phyloP scores from a whole-genome alignment of 2,113 vertebrate species.

The Edolisoma coerulescens region DNA sequence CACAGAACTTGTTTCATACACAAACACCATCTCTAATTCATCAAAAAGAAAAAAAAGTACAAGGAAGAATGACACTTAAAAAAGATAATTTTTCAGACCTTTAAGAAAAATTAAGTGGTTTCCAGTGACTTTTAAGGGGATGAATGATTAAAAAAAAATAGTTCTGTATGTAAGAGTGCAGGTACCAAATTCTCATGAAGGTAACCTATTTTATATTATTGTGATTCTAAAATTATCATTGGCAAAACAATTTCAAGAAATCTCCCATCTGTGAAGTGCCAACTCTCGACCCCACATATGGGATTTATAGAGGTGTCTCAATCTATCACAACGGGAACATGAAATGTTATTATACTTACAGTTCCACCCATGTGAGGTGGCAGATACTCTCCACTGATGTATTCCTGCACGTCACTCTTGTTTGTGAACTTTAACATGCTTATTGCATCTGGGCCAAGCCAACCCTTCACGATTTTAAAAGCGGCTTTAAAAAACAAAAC shows the following conservation, averaged over 20 bases:
- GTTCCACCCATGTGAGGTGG: constrained; percentile 92
- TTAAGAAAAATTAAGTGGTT: neutral
- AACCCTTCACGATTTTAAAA: constrained; percentile 94
- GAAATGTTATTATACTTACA: constrained; percentile 73
- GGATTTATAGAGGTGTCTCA: neutral
- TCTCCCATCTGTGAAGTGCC: neutral
- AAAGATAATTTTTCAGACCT: neutral
- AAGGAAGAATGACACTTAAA: neutral
- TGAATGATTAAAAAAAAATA: neutral
- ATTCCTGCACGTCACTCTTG: constrained; percentile 85
- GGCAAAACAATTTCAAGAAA: neutral
- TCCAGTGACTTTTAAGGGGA: neutral
- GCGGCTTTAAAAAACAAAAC: constrained; percentile 77
- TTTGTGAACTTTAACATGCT: constrained; percentile 88
- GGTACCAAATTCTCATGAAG: neutral
- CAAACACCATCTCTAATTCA: neutral
- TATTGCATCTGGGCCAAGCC: constrained; percentile 94
- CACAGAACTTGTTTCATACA: neutral
- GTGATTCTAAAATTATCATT: neutral
- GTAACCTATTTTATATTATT: neutral
- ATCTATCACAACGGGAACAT: neutral
- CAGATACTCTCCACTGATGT: constrained; percentile 84
- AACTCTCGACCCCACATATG: rapidly evolving
- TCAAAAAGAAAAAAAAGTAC: no score
- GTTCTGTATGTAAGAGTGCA: neutral